phyloP scores from a whole-genome alignment of 2,888 invertebrate genomes.

The Gasteruption jaculator region DNA sequence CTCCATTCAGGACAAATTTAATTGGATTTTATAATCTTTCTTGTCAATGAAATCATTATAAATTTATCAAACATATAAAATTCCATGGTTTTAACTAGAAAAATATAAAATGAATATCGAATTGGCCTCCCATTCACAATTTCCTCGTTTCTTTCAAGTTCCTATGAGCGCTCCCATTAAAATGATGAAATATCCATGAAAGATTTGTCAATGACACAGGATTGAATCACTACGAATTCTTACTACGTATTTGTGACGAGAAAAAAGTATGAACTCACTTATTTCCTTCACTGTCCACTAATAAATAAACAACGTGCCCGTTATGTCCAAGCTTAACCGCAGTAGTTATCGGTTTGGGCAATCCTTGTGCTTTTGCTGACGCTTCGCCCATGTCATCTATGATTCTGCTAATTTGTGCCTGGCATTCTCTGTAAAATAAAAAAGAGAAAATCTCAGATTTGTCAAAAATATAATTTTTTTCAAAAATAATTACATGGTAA shows the following conservation, averaged over 20 bases:
- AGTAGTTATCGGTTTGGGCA: conserved; percentile 70
- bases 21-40: background rate
- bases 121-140: background rate
- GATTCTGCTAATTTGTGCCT: conserved; percentile 59
- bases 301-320: conserved; percentile 57
- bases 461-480: background rate
- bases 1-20: background rate
- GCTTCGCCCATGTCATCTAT: conserved; percentile 69
- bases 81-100: background rate
- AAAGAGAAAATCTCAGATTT: conserved; percentile 7
- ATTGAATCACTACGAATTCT: background rate
- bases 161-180: background rate
- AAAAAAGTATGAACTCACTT: conserved; percentile 52
- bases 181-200: too few species aligned
- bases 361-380: conserved; percentile 70
- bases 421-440: conserved; percentile 56
- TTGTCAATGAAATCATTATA: background rate
- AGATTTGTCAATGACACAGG: background rate
- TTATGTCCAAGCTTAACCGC: conserved; percentile 63
- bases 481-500: too few species aligned
- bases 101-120: conserved; percentile 1
- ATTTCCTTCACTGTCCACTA: conserved; percentile 56
- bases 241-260: too few species aligned
- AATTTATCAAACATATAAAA: background rate
- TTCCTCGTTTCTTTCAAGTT: background rate